Percentiles rank a stretch among this genome's conserved stretches.
Evolutionary conservation across 2,797 vertebrate species (phyloP).

Genomic region (Esox masquinongy): DNA sequence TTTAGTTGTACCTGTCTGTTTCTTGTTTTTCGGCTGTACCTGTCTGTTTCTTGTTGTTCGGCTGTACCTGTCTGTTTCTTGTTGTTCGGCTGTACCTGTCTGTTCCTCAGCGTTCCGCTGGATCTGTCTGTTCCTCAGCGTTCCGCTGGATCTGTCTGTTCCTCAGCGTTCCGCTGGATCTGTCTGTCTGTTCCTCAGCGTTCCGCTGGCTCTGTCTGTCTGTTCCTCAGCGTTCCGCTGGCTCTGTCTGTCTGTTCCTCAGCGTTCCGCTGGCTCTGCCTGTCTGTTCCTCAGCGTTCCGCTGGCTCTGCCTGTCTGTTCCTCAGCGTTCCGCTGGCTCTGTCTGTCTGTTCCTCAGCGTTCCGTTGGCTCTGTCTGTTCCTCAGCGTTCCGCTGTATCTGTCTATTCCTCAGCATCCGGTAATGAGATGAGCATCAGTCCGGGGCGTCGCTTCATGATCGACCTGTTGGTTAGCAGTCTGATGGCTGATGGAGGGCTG

Average conservation of each 20-base stretch:
- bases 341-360: not conserved
- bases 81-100: not conserved
- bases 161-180: too few species aligned
- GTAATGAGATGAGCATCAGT: conserved; percentile 92
- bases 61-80: not conserved
- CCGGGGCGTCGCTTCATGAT: conserved; percentile 99
- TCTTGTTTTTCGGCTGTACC: not conserved
- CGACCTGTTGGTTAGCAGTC: conserved; percentile 94
- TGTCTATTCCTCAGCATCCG: conserved; percentile 78
- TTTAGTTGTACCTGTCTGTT: not conserved
- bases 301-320: not conserved
- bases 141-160: too few species aligned
- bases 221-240: too few species aligned
- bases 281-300: not conserved
- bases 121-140: too few species aligned
- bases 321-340: not conserved
- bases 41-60: not conserved
- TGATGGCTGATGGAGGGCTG: conserved; percentile 97
- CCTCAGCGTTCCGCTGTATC: not conserved
- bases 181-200: not conserved
- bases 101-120: too few species aligned
- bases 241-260: too few species aligned
- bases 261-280: too few species aligned
- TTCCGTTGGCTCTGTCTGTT: too few species aligned
- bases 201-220: too few species aligned